Evolutionary conservation across 2,797 vertebrate genomes (phyloP), one percentile per base, ranked within the genome.

Genomic region (Bucorvus abyssinicus): DNA sequence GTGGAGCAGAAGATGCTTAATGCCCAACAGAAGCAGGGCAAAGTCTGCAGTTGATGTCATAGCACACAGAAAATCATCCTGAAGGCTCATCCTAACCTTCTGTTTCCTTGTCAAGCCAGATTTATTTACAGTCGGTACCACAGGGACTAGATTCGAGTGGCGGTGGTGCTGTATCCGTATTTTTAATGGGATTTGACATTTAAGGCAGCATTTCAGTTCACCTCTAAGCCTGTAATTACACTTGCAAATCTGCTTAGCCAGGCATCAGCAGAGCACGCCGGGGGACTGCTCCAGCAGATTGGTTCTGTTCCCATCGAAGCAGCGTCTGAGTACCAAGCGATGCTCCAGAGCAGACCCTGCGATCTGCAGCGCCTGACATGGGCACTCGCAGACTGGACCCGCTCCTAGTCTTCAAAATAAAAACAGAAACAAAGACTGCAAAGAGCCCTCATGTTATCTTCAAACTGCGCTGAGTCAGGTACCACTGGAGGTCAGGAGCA

Each of bases 401-500:
- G 24, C 30, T 64, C 85, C 59, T 69, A 14, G 75, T 14, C 59
- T 32, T 56, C 77, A 75, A 53, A 61, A 57, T 13, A 53, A 81
- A 93, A 93, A 36, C 32, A 38, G 74, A 82, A n/a, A 3, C 34
- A 42, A 27, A 65, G 70, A 17, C 42, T 26, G 38, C 71, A 53
- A n/a, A 88, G 55, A 85, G 64, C 32, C 34, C 24, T 89, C 1
- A 1, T 24, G 79, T 63, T 12, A 26, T 55, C 40, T 79, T 32
- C 63, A 64, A 71, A 8, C 34, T 69, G 89, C 4, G 2, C 30
- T 55, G 22, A 90, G 44, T 38, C 59, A 86, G 73, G 47, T 8
- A 95, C 87, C 94, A 96, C 94, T 91, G 94, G 89, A 95, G 92
- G 94, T 96, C 95, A 94, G 94, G 75, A 93, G 94, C 40, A 81